Evolutionary conservation across 1,140 invertebrate genomes (phyloP).

Genomic region (Ectropis grisescens): DNA sequence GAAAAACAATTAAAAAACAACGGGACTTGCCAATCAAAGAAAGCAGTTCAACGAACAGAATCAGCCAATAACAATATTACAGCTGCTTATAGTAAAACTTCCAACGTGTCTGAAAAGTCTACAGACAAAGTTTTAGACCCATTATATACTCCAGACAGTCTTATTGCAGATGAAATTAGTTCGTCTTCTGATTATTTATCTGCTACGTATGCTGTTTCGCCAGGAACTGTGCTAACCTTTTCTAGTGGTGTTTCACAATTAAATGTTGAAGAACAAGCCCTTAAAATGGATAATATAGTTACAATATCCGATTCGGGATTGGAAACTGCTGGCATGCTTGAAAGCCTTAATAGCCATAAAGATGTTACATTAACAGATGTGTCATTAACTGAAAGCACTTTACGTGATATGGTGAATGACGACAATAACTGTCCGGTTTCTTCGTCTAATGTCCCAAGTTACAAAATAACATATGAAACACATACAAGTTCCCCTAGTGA

Average conservation of each 20-base stretch:
- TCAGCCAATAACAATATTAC: too few relatives aligned
- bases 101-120: too few relatives aligned
- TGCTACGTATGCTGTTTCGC: constrained; percentile 43
- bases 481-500: too few relatives aligned
- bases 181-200: constrained; percentile 61
- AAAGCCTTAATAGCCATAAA: constrained; percentile 49
- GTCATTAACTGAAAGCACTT: constrained; percentile 46
- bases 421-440: too few relatives aligned
- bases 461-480: too few relatives aligned
- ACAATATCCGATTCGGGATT: constrained; percentile 55
- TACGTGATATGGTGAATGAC: constrained; percentile 25
- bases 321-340: constrained; percentile 47
- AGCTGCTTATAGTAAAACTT: too few relatives aligned
- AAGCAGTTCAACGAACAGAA: too few relatives aligned
- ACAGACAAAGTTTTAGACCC: too few relatives aligned
- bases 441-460: too few relatives aligned
- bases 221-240: constrained; percentile 26
- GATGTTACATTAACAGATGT: constrained; percentile 51
- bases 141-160: constrained; percentile 55
- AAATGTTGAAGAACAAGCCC: too few relatives aligned
- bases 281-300: constrained; percentile 53
- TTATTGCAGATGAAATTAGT: constrained; percentile 53
- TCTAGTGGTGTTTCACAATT: constrained; percentile 46
- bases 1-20: too few relatives aligned
- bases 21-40: too few relatives aligned